phyloP scores from a whole-genome alignment of 2,888 invertebrate genomes.

The Neria commutata region DNA sequence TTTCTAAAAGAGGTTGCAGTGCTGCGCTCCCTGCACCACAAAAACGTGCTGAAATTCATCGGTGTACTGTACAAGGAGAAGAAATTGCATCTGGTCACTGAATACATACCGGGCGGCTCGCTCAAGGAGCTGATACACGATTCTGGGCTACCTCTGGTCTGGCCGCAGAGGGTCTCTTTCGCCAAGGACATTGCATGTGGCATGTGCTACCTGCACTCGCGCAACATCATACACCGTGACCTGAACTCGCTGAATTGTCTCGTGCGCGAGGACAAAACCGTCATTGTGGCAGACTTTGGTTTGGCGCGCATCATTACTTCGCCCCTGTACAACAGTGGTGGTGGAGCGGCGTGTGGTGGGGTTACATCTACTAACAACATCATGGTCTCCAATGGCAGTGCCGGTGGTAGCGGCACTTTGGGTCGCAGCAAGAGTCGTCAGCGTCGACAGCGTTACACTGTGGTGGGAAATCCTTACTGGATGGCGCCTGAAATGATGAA shows the following conservation, averaged over 20 bases:
- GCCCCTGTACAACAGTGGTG: conserved; percentile 41
- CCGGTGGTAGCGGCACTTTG: conserved; percentile 60
- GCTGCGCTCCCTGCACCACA: conserved; percentile 83
- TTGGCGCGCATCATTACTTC: conserved; percentile 78
- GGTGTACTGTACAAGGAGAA: conserved; percentile 94
- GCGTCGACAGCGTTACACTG: conserved; percentile 88
- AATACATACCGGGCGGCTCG: conserved; percentile 91
- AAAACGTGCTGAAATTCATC: conserved; percentile 88
- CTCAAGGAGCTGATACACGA: conserved; percentile 85
- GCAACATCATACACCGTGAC: conserved; percentile 94
- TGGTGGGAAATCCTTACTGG: conserved; percentile 97
- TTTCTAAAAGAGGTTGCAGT: conserved; percentile 96
- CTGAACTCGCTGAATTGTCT: conserved; percentile 95
- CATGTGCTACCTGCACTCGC: conserved; percentile 92
- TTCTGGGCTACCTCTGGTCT: conserved; percentile 70
- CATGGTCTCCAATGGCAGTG: neutral
- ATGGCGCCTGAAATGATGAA: conserved; percentile 99
- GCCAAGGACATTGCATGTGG: conserved; percentile 92
- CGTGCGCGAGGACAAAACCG: conserved; percentile 86
- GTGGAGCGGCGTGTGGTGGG: conserved; percentile 12
- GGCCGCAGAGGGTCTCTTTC: conserved; percentile 82
- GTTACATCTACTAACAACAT: neutral
- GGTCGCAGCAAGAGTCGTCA: conserved; percentile 68
- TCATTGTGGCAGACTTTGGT: conserved; percentile 96
- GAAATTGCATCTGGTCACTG: conserved; percentile 88